These are phyloP conservation scores for Nemoura dubitans DNA, from an alignment of 2,888 invertebrate genomes.

Conservation along the genomic window DNA sequence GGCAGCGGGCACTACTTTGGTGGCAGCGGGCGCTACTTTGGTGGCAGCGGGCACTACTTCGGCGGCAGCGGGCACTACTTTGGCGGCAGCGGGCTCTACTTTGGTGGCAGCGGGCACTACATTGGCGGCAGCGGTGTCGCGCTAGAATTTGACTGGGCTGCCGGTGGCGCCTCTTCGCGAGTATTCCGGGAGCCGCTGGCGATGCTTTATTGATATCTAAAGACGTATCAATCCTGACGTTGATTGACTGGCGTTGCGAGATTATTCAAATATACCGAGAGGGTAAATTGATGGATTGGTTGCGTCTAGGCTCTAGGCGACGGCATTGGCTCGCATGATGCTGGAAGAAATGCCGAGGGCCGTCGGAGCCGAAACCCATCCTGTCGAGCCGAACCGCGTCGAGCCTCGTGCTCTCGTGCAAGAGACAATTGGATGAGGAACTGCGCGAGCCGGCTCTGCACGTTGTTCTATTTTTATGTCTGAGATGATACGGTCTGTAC, in stretches of 20 bases:
- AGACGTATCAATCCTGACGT: not conserved
- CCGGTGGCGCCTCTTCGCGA: not conserved
- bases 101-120: too few species aligned
- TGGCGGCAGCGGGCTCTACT: not conserved
- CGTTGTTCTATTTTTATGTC: not conserved
- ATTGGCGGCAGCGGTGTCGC: too few species aligned
- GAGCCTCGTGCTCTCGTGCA: not conserved
- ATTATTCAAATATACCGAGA: not conserved
- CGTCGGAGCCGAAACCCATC: not conserved
- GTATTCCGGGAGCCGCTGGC: slow-evolving; percentile 4
- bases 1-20: not conserved
- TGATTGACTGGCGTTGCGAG: not conserved
- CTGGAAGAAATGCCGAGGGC: not conserved
- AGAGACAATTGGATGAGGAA: not conserved
- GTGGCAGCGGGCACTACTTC: not conserved
- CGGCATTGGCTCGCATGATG: not conserved
- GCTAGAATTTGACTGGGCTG: too few species aligned
- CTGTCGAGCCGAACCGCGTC: too few species aligned
- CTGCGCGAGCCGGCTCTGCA: not conserved
- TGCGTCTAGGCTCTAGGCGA: not conserved
- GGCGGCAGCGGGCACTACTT: not conserved
- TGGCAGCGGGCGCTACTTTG: not conserved
- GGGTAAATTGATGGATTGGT: not conserved
- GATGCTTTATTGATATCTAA: slow-evolving; percentile 5
- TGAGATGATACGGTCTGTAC: not conserved